These are phyloP conservation scores for Muraenolepis orangiensis DNA, from an alignment of 2,797 vertebrate genomes.

Conservation along the genomic window DNA sequence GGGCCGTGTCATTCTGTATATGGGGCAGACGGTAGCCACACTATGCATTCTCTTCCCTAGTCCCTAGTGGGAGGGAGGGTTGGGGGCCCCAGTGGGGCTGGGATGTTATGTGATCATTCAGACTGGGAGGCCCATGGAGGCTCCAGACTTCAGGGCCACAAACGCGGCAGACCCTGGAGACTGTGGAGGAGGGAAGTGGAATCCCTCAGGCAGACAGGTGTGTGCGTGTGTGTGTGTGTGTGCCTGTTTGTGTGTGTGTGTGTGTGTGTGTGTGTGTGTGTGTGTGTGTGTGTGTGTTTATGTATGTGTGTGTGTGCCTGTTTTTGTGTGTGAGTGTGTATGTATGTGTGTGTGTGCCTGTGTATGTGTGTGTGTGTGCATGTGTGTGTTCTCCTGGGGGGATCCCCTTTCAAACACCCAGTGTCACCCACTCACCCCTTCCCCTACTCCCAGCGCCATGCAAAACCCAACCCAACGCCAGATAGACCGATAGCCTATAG, in stretches of 20 bases:
- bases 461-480: slow-evolving; percentile 68
- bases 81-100: slow-evolving; percentile 33
- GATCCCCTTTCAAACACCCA: slow-evolving; percentile 71
- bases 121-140: slow-evolving; percentile 62
- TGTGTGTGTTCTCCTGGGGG: slow-evolving; percentile 3
- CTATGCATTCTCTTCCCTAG: slow-evolving; percentile 36
- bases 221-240: slow-evolving; percentile 22
- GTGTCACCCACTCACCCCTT: background rate
- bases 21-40: slow-evolving; percentile 29
- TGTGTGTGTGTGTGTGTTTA: slow-evolving; percentile 17
- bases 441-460: slow-evolving; percentile 44
- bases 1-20: slow-evolving; percentile 10
- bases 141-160: slow-evolving; percentile 61
- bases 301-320: slow-evolving; percentile 19
- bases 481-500: slow-evolving; percentile 67
- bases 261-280: slow-evolving; percentile 19
- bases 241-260: slow-evolving; percentile 11
- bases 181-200: slow-evolving; percentile 40
- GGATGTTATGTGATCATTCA: slow-evolving; percentile 68
- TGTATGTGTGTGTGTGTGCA: slow-evolving; percentile 34
- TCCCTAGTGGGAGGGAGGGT: slow-evolving; percentile 30
- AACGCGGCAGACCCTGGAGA: slow-evolving; percentile 61
- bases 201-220: slow-evolving; percentile 67
- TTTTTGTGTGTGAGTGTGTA: slow-evolving; percentile 23
- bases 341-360: slow-evolving; percentile 11